phyloP scores from a whole-genome alignment of 2,797 vertebrate genomes.

The Pseudomugil gertrudae region DNA sequence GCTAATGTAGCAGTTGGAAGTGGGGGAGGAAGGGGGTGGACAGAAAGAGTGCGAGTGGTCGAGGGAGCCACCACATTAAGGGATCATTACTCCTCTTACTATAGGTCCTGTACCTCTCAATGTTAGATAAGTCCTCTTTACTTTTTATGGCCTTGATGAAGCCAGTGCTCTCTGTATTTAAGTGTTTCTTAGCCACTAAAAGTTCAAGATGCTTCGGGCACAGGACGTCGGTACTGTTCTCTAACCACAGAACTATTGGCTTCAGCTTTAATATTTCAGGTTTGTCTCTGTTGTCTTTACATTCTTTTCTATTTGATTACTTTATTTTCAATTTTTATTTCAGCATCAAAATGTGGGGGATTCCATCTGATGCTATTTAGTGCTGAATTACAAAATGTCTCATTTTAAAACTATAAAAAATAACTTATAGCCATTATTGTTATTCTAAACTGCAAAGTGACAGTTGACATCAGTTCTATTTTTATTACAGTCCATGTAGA shows the following conservation, averaged over 20 bases:
- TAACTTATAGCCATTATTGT: neutral
- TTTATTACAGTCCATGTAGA: neutral
- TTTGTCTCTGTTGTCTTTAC: conserved; percentile 38
- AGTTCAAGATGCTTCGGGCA: conserved; percentile 70
- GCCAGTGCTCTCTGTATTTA: conserved; percentile 75
- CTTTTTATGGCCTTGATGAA: conserved; percentile 74
- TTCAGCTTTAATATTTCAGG: conserved; percentile 54
- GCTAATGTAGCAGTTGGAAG: conserved; percentile 77
- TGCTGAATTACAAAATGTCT: neutral
- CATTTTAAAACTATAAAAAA: neutral
- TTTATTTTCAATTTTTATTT: neutral
- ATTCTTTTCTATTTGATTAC: conserved; percentile 1
- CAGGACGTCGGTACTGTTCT: conserved; percentile 76
- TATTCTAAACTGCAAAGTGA: neutral
- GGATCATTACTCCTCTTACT: conserved; percentile 75
- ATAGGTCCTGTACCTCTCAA: conserved; percentile 71
- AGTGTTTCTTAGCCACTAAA: conserved; percentile 75
- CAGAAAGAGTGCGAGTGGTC: conserved; percentile 61
- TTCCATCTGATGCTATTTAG: conserved; percentile 24
- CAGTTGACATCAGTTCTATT: conserved; percentile 21
- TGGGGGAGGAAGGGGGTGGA: conserved; percentile 18
- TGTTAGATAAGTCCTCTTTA: conserved; percentile 64
- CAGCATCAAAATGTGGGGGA: conserved; percentile 22
- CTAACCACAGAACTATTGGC: conserved; percentile 70
- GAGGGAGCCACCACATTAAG: conserved; percentile 76